Evolutionary conservation across 2,797 vertebrate species (phyloP).

Genomic region (Pteropus rufus): DNA sequence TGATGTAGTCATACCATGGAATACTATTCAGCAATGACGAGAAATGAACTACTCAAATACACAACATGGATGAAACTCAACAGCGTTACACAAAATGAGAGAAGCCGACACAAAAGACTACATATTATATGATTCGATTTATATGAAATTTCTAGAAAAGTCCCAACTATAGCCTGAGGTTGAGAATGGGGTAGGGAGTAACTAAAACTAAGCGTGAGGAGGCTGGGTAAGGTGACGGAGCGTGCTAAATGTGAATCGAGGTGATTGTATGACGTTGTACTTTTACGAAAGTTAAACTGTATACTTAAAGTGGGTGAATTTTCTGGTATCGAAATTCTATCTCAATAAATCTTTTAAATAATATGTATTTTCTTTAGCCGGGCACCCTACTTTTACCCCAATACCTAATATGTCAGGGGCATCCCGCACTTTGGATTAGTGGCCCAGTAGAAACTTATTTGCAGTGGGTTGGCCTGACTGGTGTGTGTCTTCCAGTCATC

Average conservation of each 20-base stretch:
- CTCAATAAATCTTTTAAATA: background rate
- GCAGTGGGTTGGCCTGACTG: background rate
- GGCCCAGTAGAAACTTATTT: background rate
- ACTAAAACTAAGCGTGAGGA: background rate
- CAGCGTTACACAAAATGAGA: background rate
- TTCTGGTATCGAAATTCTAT: background rate
- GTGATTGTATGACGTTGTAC: background rate
- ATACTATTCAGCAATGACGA: background rate
- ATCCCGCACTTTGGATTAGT: background rate
- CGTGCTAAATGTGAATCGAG: background rate
- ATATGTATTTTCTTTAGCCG: background rate
- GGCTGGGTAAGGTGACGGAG: background rate
- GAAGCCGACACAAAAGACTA: background rate
- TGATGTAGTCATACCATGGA: background rate
- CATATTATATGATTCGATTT: background rate
- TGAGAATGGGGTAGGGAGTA: background rate
- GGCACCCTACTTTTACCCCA: background rate
- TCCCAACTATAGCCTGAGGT: background rate
- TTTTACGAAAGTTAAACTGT: background rate
- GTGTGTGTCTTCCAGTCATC: background rate
- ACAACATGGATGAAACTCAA: background rate
- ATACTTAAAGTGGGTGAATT: background rate
- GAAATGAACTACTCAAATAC: background rate
- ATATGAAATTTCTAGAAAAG: background rate
- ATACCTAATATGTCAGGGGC: background rate